Conservation (phyloP, 2,797 vertebrate species). For the Sebastes miniatus region DNA sequence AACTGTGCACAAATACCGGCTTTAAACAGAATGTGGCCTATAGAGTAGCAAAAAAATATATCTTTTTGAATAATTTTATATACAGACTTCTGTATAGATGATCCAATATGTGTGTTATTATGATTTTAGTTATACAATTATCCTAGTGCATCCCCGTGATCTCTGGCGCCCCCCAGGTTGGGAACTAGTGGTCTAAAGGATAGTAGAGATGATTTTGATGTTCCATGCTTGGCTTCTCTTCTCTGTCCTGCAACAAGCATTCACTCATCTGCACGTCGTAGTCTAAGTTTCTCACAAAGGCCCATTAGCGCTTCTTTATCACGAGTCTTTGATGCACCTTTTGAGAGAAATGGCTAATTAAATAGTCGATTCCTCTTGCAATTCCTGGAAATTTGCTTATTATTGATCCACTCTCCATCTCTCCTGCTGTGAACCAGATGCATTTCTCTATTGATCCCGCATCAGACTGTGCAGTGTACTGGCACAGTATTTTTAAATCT, state of each 20-base stretch:
- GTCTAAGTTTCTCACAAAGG: constrained; percentile 50
- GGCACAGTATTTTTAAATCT: constrained; percentile 81
- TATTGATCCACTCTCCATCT: constrained; percentile 77
- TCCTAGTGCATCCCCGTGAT: too few relatives aligned
- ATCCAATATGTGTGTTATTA: too few relatives aligned
- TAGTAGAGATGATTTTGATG: constrained; percentile 1
- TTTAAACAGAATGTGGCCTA: too few relatives aligned
- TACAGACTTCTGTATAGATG: too few relatives aligned
- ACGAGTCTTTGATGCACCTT: constrained; percentile 64
- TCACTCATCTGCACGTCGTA: constrained; percentile 28
- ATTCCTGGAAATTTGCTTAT: constrained; percentile 84
- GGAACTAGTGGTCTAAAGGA: background rate
- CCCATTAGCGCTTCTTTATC: constrained; percentile 57
- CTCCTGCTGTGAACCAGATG: constrained; percentile 80
- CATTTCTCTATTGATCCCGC: constrained; percentile 79
- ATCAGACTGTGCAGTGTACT: constrained; percentile 77
- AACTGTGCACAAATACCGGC: too few relatives aligned
- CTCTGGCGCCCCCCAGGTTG: too few relatives aligned
- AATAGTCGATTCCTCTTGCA: constrained; percentile 76
- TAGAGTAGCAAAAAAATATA: too few relatives aligned
- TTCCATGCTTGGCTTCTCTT: background rate
- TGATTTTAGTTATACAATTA: too few relatives aligned
- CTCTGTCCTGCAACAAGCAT: background rate
- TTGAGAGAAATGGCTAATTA: constrained; percentile 79
- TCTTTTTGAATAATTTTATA: too few relatives aligned